phyloP scores from a whole-genome alignment of 2,888 invertebrate species.

The Morpho deidamia region DNA sequence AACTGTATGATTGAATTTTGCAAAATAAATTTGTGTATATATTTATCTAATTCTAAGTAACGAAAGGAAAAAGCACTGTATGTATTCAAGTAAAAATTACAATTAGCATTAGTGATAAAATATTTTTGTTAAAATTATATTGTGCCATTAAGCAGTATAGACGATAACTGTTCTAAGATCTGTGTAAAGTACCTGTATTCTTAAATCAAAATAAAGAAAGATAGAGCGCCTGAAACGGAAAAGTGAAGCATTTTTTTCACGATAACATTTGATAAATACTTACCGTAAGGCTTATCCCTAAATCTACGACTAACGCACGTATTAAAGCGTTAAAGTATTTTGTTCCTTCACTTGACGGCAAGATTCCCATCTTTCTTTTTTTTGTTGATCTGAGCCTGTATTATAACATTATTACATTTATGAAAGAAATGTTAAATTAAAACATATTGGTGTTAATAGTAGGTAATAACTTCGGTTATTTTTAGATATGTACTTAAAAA shows the following conservation, averaged over 20 bases:
- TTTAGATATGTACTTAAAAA: conserved; percentile 15
- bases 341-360: too few relatives aligned
- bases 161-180: neutral
- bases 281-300: too few relatives aligned
- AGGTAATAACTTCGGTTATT: conserved; percentile 13
- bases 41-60: neutral
- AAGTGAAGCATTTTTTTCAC: too few relatives aligned
- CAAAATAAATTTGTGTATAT: neutral
- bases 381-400: too few relatives aligned
- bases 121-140: conserved; percentile 19
- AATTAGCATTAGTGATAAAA: neutral
- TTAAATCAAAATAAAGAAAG: too few relatives aligned
- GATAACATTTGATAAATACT: too few relatives aligned
- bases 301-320: too few relatives aligned
- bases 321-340: too few relatives aligned
- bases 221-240: too few relatives aligned
- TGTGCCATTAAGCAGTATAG: conserved; percentile 5
- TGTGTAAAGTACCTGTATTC: neutral
- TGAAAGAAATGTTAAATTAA: conserved; percentile 6
- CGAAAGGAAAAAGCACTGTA: conserved; percentile 3
- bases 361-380: too few relatives aligned
- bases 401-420: conserved; percentile 13
- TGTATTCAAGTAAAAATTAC: neutral
- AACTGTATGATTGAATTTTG: conserved; percentile 27
- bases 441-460: conserved; percentile 15